A percentile compares a stretch with the other conserved stretches of the same genome.
These are phyloP conservation scores for Parazoanthus darwini DNA, from an alignment of 92 coral and sea anemone species.

Conservation along the genomic window DNA sequence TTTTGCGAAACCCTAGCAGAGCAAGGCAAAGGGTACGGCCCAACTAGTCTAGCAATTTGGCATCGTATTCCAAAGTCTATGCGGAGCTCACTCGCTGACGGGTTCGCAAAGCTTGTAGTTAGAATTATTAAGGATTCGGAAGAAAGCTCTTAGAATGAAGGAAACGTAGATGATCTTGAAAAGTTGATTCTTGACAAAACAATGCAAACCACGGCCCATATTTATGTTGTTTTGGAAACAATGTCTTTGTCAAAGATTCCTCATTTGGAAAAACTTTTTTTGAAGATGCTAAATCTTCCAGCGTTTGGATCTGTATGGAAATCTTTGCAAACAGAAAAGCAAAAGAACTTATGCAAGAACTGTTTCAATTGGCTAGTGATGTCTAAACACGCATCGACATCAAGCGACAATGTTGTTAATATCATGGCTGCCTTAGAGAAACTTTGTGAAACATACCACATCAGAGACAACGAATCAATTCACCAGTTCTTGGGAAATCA, in stretches of 20 bases:
- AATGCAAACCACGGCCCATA: not conserved
- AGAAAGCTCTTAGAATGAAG: not conserved
- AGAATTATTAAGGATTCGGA: not conserved
- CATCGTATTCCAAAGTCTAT: not conserved
- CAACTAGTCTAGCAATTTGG: not conserved
- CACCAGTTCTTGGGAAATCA: conserved; percentile 1
- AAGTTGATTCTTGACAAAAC: not conserved
- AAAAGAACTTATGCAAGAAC: not conserved
- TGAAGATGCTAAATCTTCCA: not conserved
- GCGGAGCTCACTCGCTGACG: not conserved
- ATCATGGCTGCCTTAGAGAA: conserved; percentile 1
- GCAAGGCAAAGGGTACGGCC: not conserved
- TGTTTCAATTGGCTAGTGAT: not conserved
- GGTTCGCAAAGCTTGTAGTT: not conserved
- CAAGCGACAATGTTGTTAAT: not conserved
- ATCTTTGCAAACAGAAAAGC: not conserved
- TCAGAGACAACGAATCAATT: not conserved
- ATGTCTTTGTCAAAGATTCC: not conserved
- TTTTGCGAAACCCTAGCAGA: not conserved
- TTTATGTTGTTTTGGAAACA: not conserved
- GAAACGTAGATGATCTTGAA: not conserved
- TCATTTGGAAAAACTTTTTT: not conserved
- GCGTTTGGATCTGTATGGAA: not conserved
- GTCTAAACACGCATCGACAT: not conserved
- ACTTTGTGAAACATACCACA: not conserved